Conservation (phyloP, 2,888 invertebrate genomes). For the Acleris laterana region DNA sequence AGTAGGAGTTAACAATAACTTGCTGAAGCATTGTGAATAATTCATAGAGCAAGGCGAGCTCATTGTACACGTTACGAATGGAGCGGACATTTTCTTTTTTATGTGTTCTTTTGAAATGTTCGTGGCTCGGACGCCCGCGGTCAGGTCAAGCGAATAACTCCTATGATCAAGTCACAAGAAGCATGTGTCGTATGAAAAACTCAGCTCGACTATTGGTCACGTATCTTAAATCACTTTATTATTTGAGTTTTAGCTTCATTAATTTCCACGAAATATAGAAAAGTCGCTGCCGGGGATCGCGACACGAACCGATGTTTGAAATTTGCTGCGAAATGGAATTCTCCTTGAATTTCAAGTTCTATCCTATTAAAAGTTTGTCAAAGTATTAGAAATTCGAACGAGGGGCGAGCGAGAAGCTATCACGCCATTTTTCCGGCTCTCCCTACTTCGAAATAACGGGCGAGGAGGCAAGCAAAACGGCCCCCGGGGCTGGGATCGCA, state of each 20-base stretch:
- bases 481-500: conserved; percentile 56
- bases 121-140: conserved; percentile 24
- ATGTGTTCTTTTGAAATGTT: conserved; percentile 35
- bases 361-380: conserved; percentile 83
- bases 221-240: no score
- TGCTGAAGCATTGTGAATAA: conserved; percentile 54
- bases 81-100: conserved; percentile 39
- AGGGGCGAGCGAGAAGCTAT: conserved; percentile 81
- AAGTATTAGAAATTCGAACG: conserved; percentile 83
- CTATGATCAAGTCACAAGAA: neutral
- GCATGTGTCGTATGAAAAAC: conserved; percentile 3
- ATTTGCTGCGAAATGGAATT: conserved; percentile 69
- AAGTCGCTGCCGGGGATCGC: conserved; percentile 53
- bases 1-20: conserved; percentile 54
- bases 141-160: conserved; percentile 13
- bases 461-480: conserved; percentile 46
- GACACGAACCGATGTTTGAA: conserved; percentile 59
- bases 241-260: neutral
- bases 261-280: conserved; percentile 46
- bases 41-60: conserved; percentile 50
- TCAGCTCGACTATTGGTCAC: no score
- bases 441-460: conserved; percentile 55
- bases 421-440: conserved; percentile 68
- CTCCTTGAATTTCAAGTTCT: conserved; percentile 79
- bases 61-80: conserved; percentile 42